These are phyloP conservation scores for Sycophila texana DNA, from an alignment of 2,888 invertebrate species.

Conservation along the genomic window DNA sequence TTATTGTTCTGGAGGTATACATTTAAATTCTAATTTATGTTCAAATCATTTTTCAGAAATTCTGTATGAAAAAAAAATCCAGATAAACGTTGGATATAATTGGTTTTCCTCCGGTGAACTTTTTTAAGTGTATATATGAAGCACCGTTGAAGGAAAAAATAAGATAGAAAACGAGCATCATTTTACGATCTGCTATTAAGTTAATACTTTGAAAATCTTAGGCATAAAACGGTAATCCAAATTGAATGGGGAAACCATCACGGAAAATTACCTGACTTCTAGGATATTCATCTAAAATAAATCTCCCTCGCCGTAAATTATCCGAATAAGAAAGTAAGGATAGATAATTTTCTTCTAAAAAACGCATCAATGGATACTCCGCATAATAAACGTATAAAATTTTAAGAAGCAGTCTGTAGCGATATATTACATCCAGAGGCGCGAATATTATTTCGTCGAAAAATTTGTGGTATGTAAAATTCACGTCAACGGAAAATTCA, in stretches of 20 bases:
- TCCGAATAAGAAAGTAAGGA: background rate
- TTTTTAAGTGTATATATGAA: background rate
- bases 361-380: background rate
- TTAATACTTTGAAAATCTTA: slow-evolving; percentile 1
- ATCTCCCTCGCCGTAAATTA: slow-evolving; percentile 21
- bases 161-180: background rate
- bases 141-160: background rate
- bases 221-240: background rate
- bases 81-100: too few species aligned
- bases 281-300: slow-evolving; percentile 22
- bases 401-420: background rate
- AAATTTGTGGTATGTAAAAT: background rate
- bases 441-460: background rate
- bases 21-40: background rate
- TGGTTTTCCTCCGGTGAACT: background rate
- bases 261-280: slow-evolving; percentile 9
- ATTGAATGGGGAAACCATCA: slow-evolving; percentile 1
- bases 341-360: slow-evolving; percentile 4
- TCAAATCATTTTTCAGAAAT: background rate
- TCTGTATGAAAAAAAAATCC: background rate
- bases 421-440: background rate
- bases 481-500: background rate
- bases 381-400: background rate
- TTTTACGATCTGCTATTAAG: background rate
- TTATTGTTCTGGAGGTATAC: background rate